Evolutionary conservation across 2,888 invertebrate species (phyloP), one percentile per base, ranked within the genome.

Genomic region (Calameuta pallipes): DNA sequence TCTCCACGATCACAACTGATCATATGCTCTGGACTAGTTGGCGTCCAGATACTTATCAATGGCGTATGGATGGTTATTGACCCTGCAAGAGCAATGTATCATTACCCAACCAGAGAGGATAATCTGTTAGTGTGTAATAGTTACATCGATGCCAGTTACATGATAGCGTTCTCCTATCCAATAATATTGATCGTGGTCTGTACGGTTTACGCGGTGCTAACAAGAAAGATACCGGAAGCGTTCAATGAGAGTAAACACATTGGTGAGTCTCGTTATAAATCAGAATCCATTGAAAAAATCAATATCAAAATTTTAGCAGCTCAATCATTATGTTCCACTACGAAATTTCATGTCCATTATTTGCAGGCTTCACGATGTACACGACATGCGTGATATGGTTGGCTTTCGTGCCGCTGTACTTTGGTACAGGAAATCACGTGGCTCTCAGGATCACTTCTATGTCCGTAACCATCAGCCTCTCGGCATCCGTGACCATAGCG

Each of bases 201-300:
- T 92, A 99, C 99, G 0, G 95, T 99, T 23, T 99, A 99, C 90
- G 99, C 99, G 0, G 95, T 98, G 0, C 94, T 98, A 74, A 98
- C 98, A 0, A 94, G 99, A 84, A 99, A 99, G 93, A 97, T 99
- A 82, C 99, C 99, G 0, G 99, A 99, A 92, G 98, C 98, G 70
- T 99, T 99, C 92, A 99, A 99, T 92, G 99, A 98, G 92, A 98
- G 98, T 87, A 98, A 98, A 92, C 98, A 98, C 92, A 98, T 98
- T 86, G 98, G 99, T 94, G 87, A 93, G 94, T 91, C 37, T 31
- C 23, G 56, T 56, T 56, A 2, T 0, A 56, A 9, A 23, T 9
- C 56, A 1, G 15, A 56, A 56, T 56, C 56, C 9, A 23, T 56
- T 56, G 0, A 2, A 56, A 56, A 56, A 1, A 9, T 23, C 6